Evolutionary conservation across 2,888 invertebrate species (phyloP), one percentile per base, ranked within the genome.

Genomic region (Hypsopygia costalis): DNA sequence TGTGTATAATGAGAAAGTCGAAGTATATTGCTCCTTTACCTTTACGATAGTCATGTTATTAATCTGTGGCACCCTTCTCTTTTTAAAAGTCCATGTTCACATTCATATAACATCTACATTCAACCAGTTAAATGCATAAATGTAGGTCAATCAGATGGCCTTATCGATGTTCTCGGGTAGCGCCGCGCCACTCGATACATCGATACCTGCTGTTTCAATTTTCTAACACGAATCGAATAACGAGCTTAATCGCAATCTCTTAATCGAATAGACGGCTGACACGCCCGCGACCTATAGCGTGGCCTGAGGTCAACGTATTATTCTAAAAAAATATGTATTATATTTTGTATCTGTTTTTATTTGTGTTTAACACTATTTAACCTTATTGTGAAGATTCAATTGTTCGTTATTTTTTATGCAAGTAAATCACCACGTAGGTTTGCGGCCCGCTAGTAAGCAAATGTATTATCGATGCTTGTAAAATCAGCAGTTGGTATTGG

Each of bases 181-280:
- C 57, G 39, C 39, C 33, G 53, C 55, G 51, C 59, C 38, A 41
- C 36, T 55, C 52, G 61, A 66, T 67, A 66, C 64, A 63, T 66
- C 64, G 71, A 76, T 75, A 73, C 85, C 83, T 69, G 85, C 85
- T 85, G 85, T 80, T 85, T 83, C 79, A 79, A 82, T 79, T 81
- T 76, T 77, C 68, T 72, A 77, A 82, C 78, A 81, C 79, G 72
- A 75, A 80, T 75, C 70, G 64, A 77, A 80, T 77, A 74, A 75
- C 62, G 71, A 77, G 74, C 63, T 62, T 71, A 68, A 75, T 74
- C 67, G 62, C 69, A 69, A 74, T 79, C 68, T 67, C 63, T 69
- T 72, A 71, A 74, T 75, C 72, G 67, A 63, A 64, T 54, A 58
- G 60, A 59, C 55, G 58, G 58, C 47, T 53, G 60, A 69, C 75